phyloP scores from a whole-genome alignment of 30 jellyfish, hydroid and myxozoan species.

The Mastigias papua region DNA sequence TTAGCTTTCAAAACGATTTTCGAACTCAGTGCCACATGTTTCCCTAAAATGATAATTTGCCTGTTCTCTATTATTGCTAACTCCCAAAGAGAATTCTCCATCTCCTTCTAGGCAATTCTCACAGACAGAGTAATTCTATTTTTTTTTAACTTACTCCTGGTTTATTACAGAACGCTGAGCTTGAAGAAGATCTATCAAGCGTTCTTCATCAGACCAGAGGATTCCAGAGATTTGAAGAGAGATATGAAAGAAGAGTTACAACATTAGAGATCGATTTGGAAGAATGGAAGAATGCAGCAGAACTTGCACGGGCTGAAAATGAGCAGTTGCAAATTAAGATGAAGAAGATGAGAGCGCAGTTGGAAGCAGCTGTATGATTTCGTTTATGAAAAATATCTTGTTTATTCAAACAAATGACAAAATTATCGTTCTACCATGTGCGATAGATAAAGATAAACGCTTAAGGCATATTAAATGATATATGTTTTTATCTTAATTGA shows the following conservation, averaged over 20 bases:
- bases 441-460: no score
- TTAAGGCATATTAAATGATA: no score
- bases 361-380: conserved; percentile 57
- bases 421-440: no score
- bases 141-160: not conserved
- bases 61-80: no score
- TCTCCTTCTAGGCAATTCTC: no score
- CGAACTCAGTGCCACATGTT: no score
- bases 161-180: conserved; percentile 59
- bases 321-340: conserved; percentile 67
- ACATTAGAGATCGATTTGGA: conserved; percentile 62
- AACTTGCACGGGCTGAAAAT: conserved; percentile 74
- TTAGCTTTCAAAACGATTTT: no score
- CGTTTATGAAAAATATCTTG: not conserved
- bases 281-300: conserved; percentile 75
- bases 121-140: no score
- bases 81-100: no score
- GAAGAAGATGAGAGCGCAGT: conserved; percentile 79
- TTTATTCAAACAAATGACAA: no score
- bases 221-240: conserved; percentile 71
- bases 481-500: not conserved
- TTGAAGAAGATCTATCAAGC: conserved; percentile 74
- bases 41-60: no score
- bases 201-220: conserved; percentile 74
- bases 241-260: conserved; percentile 66